Evolutionary conservation across 2,888 invertebrate genomes (phyloP), one percentile per base, ranked within the genome.

Genomic region (Bombylius major): DNA sequence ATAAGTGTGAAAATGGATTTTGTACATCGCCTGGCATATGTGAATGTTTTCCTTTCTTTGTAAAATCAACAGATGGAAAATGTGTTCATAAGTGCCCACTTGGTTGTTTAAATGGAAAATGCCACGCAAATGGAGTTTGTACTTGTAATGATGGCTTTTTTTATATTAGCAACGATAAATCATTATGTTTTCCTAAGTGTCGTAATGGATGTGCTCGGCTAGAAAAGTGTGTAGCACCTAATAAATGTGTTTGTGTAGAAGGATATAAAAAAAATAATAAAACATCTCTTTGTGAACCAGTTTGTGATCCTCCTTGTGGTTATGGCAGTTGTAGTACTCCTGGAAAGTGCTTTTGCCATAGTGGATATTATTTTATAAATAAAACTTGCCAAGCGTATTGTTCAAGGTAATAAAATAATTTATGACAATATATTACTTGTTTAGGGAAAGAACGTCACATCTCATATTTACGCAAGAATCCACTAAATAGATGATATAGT

Each of bases 181-280:
- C 79, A 3, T 82, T 76, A 64, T 87, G 87, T 62, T 64, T 78
- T 1, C 84, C 86, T 0, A 70, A 72, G 33, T 87, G 87, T 64
- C 71, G 70, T 36, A 65, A 57, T 8, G 69, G 69, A 2, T 70
- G 70, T 47, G 65, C 62, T 23, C 62, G 57, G 14, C 66, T 62
- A 58, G 23, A 23, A 23, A 23, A 23, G 23, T 23, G 39, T 39
- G 11, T 39, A 39, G 39, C 39, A 39, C 39, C 39, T 9, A 11
- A 39, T 39, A 11, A 39, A 11, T 39, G 39, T 39, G 11, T 3
- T 39, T 39, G 39, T 39, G 64, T 61, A 44, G 64, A 67, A 52
- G 71, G 70, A 32, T 72, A 63, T 62, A 64, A 67, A 23, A 23
- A 23, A 23, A 23, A 23, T 23, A 23, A 23, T 23, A 23, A 23